Percentiles rank a stretch among this genome's conserved stretches.
Conservation (phyloP, 2,888 invertebrate species). For the Drosophila algonquin region DNA sequence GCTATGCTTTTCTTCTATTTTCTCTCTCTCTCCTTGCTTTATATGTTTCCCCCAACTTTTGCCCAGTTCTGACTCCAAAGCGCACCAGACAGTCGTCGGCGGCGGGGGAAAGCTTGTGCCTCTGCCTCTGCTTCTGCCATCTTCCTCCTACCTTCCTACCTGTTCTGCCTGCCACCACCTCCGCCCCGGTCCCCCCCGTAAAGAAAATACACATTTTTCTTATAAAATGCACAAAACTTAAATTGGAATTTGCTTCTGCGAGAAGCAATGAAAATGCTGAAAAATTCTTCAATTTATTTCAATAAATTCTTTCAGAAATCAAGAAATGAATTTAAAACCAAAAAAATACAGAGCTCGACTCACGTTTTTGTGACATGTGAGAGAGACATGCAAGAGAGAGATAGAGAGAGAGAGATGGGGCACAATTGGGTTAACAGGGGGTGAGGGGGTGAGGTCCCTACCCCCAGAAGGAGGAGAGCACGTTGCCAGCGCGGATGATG, state of each 20-base stretch:
- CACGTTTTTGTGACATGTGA: constrained; percentile 78
- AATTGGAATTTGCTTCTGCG: constrained; percentile 19
- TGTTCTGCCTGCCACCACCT: constrained; percentile 33
- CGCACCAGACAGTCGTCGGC: constrained; percentile 47
- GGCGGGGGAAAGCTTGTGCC: constrained; percentile 21
- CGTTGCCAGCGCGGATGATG: constrained; percentile 14
- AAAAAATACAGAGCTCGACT: constrained; percentile 10
- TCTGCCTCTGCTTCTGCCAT: neutral
- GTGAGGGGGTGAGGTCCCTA: too few relatives aligned
- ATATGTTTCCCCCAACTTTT: constrained; percentile 77
- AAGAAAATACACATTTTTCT: constrained; percentile 10
- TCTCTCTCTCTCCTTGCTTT: constrained; percentile 63
- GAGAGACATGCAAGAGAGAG: constrained; percentile 57
- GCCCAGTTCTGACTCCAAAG: constrained; percentile 60
- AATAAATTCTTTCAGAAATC: constrained; percentile 25
- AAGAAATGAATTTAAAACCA: constrained; percentile 3
- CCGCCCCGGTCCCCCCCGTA: neutral
- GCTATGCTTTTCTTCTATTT: constrained; percentile 66
- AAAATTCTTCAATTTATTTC: constrained; percentile 38
- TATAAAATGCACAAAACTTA: constrained; percentile 34
- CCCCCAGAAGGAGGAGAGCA: constrained; percentile 8
- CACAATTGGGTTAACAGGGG: too few relatives aligned
- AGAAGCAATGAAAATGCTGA: constrained; percentile 41
- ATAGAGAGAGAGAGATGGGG: neutral
- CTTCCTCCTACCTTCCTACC: constrained; percentile 15